A percentile compares a stretch with the other conserved stretches of the same genome.
phyloP scores from a whole-genome alignment of 92 coral and sea anemone species.

The Siderastrea radians region DNA sequence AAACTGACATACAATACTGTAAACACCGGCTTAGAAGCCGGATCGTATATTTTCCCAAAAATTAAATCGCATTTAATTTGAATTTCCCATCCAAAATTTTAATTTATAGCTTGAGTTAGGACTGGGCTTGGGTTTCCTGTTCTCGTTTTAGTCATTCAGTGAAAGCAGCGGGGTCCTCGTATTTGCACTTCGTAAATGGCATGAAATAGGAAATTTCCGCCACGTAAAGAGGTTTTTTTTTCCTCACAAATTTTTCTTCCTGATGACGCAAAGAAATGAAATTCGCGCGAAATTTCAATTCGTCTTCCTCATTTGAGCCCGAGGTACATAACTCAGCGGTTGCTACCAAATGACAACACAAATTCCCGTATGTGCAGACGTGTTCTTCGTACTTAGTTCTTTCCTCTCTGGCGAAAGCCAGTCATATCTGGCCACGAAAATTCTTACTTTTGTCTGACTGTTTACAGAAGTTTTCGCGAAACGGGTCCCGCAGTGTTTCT shows the following conservation, averaged over 20 bases:
- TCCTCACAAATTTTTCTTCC: not conserved
- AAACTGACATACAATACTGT: no score
- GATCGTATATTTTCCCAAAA: no score
- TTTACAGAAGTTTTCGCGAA: constrained; percentile 18
- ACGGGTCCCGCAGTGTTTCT: constrained; percentile 28
- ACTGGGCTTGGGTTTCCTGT: no score
- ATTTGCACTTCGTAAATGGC: no score
- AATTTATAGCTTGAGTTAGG: no score
- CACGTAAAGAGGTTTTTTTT: no score
- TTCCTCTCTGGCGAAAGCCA: constrained; percentile 56
- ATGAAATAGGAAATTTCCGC: no score
- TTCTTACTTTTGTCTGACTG: constrained; percentile 31
- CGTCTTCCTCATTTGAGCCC: not conserved
- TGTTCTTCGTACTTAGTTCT: constrained; percentile 58
- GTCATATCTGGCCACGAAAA: constrained; percentile 91
- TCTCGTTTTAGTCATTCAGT: no score
- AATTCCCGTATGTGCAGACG: constrained; percentile 97
- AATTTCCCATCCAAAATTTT: no score
- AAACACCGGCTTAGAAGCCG: no score
- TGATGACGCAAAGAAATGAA: not conserved
- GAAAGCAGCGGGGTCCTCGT: no score
- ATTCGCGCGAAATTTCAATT: not conserved
- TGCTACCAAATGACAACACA: constrained; percentile 11
- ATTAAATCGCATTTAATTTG: no score
- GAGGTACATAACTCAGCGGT: constrained; percentile 7